Percentiles rank a stretch among this genome's conserved stretches.
Evolutionary conservation across 1,140 invertebrate species (phyloP).

Genomic region (Drosophila pseudoananassae): DNA sequence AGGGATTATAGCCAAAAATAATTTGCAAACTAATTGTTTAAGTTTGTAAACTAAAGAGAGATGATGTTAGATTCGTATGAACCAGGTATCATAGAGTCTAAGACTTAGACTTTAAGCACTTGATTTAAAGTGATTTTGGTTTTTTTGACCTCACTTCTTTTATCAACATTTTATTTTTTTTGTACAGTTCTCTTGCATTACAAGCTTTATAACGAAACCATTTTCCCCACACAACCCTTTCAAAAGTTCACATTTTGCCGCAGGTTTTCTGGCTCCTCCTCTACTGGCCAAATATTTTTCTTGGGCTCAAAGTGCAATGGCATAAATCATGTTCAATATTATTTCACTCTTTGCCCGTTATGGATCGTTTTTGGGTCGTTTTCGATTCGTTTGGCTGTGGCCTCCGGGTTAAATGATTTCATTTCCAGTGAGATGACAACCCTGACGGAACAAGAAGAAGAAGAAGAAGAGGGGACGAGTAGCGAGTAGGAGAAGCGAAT

Average conservation of each 20-base stretch:
- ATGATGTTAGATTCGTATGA: too few species aligned
- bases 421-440: constrained; percentile 58
- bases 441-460: constrained; percentile 7
- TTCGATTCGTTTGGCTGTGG: constrained; percentile 33
- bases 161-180: neutral
- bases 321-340: constrained; percentile 73
- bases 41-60: too few species aligned
- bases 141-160: neutral
- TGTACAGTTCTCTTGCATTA: neutral
- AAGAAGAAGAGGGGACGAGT: neutral
- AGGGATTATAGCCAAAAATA: neutral
- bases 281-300: constrained; percentile 68
- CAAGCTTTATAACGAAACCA: neutral
- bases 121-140: too few species aligned
- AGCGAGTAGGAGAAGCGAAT: too few species aligned
- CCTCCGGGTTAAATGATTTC: constrained; percentile 66
- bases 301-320: constrained; percentile 66
- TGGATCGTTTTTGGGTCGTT: constrained; percentile 17
- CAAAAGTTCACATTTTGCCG: neutral
- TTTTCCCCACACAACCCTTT: constrained; percentile 14
- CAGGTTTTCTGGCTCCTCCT: neutral
- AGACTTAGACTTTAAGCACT: too few species aligned
- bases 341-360: constrained; percentile 30
- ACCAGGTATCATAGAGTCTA: too few species aligned
- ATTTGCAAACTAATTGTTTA: too few species aligned